Evolutionary conservation across 2,888 invertebrate species (phyloP).

Genomic region (Acleris sparsana): DNA sequence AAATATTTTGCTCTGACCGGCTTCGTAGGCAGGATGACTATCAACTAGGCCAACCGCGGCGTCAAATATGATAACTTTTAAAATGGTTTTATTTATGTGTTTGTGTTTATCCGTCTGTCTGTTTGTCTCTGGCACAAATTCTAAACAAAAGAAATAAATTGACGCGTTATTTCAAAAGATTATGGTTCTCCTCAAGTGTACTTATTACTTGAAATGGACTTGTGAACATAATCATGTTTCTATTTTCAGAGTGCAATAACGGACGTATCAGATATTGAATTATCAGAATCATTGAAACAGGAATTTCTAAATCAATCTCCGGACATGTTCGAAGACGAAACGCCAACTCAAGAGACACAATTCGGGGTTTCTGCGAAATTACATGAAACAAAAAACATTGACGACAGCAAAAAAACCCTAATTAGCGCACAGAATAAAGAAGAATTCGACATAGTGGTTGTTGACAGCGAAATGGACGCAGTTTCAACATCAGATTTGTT

Average conservation of each 20-base stretch:
- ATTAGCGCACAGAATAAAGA: not conserved
- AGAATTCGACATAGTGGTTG: constrained; percentile 6
- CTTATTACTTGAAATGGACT: not conserved
- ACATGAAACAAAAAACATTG: not conserved
- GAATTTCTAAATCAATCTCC: constrained; percentile 52
- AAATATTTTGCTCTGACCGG: too few relatives aligned
- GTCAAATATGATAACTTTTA: too few relatives aligned
- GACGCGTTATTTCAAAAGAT: too few relatives aligned
- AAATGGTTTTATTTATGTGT: too few relatives aligned
- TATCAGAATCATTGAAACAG: constrained; percentile 36
- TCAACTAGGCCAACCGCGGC: too few relatives aligned
- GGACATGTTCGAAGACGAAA: constrained; percentile 64
- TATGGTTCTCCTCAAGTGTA: too few relatives aligned
- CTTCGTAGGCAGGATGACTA: too few relatives aligned
- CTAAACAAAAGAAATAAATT: too few relatives aligned
- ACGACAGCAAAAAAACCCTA: not conserved
- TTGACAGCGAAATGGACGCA: constrained; percentile 22
- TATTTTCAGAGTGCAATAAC: constrained; percentile 52
- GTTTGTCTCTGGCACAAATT: too few relatives aligned
- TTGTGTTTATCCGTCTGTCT: too few relatives aligned
- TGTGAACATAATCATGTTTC: not conserved
- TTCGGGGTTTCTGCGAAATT: constrained; percentile 13
- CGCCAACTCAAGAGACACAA: constrained; percentile 43
- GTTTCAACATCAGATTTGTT: constrained; percentile 48
- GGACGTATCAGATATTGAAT: constrained; percentile 39